Conservation (phyloP, 2,888 invertebrate genomes). For the Lacanobia wlatinum region DNA sequence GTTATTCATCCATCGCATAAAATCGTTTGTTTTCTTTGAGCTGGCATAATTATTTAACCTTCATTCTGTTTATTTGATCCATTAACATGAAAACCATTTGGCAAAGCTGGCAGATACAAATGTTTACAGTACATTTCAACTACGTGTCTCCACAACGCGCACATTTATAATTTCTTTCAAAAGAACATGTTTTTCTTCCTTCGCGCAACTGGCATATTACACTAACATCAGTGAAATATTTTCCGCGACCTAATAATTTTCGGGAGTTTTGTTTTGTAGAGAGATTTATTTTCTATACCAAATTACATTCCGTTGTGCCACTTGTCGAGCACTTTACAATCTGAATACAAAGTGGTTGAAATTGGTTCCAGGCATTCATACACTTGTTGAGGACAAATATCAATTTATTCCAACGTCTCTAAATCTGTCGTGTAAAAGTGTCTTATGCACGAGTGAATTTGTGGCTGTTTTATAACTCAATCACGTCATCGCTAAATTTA, state of each 20-base stretch:
- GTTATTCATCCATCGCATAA: conserved; percentile 39
- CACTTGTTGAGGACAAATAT: conserved; percentile 70
- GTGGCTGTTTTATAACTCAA: conserved; percentile 41
- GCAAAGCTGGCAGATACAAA: conserved; percentile 66
- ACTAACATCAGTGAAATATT: conserved; percentile 31
- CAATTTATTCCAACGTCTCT: conserved; percentile 70
- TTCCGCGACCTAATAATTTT: conserved; percentile 33
- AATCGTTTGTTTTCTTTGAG: conserved; percentile 65
- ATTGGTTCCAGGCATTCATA: conserved; percentile 73
- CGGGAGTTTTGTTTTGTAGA: conserved; percentile 20
- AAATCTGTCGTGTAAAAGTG: conserved; percentile 50
- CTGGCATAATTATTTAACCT: conserved; percentile 72
- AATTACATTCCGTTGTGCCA: conserved; percentile 73
- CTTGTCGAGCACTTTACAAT: conserved; percentile 69
- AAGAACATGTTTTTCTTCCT: conserved; percentile 38
- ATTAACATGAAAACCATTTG: conserved; percentile 73
- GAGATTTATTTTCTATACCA: conserved; percentile 61
- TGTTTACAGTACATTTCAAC: conserved; percentile 69
- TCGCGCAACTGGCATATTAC: conserved; percentile 29
- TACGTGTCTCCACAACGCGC: conserved; percentile 55
- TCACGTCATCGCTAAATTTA: conserved; percentile 43
- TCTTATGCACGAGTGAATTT: conserved; percentile 33
- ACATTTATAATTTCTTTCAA: conserved; percentile 48
- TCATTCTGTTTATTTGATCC: conserved; percentile 71
- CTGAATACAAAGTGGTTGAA: conserved; percentile 77